Percentiles rank a stretch among this genome's conserved stretches.
Conservation (phyloP, 2,113 vertebrate genomes). For the Phaethornis superciliosus region DNA sequence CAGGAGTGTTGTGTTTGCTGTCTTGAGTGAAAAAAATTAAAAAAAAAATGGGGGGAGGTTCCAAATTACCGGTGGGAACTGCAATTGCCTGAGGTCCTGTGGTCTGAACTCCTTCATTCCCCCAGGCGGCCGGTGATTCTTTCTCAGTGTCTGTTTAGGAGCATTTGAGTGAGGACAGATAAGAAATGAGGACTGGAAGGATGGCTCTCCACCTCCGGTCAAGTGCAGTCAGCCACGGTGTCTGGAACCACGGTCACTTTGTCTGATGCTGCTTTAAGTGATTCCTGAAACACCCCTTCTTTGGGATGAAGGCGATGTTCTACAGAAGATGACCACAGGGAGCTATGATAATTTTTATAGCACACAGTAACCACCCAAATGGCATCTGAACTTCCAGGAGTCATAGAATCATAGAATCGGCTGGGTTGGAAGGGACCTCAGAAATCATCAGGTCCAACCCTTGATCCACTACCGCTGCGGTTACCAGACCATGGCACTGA, state of each 20-base stretch:
- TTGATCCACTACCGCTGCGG: too few species aligned
- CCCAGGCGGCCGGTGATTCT: not conserved
- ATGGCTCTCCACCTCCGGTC: not conserved
- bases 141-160: not conserved
- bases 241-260: not conserved
- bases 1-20: not conserved
- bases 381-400: not conserved
- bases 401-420: too few species aligned
- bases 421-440: too few species aligned
- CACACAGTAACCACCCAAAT: not conserved
- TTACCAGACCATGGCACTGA: too few species aligned
- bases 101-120: not conserved
- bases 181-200: not conserved
- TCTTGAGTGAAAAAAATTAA: not conserved
- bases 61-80: not conserved
- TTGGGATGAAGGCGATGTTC: not conserved
- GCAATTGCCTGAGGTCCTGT: not conserved
- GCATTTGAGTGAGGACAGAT: not conserved
- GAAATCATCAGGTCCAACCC: too few species aligned
- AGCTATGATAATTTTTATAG: not conserved
- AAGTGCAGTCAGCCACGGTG: not conserved
- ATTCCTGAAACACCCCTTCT: not conserved
- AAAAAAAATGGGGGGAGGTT: not conserved
- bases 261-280: not conserved
- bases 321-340: not conserved